Percentiles rank a stretch among this genome's conserved stretches.
phyloP scores from a whole-genome alignment of 2,888 invertebrate genomes.

The Plebejus argus region DNA sequence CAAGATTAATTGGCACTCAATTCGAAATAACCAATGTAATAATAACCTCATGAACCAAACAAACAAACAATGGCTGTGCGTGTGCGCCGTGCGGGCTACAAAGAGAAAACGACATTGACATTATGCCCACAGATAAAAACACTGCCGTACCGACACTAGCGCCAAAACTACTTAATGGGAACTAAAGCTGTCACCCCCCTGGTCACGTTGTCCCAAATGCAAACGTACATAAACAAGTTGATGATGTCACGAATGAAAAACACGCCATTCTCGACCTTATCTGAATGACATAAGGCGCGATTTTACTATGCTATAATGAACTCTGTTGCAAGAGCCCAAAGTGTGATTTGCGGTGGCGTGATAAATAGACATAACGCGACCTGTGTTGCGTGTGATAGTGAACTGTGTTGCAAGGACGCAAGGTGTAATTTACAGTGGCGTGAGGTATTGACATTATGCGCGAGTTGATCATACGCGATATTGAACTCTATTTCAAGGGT shows the following conservation, averaged over 20 bases:
- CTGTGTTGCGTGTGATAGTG: background rate
- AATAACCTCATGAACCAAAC: too few species aligned
- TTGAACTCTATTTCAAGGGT: background rate
- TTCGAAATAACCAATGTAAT: too few species aligned
- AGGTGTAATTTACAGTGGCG: background rate
- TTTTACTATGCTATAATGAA: background rate
- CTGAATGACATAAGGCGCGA: background rate
- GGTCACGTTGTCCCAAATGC: background rate
- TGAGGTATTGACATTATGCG: background rate
- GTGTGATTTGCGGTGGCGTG: background rate
- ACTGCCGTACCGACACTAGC: too few species aligned
- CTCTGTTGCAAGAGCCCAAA: background rate
- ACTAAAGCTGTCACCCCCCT: too few species aligned
- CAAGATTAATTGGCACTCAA: too few species aligned
- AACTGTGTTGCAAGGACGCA: background rate
- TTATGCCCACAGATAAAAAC: too few species aligned
- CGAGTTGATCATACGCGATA: background rate
- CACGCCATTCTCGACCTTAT: conserved; percentile 10
- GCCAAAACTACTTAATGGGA: too few species aligned
- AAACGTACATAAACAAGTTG: conserved; percentile 3
- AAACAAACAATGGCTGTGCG: too few species aligned
- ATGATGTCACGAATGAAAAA: conserved; percentile 7
- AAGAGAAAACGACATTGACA: too few species aligned
- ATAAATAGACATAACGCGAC: background rate
- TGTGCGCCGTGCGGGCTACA: too few species aligned